Base-by-base conservation (phyloP, 2,797 vertebrate species). In the Arrhamphus sclerolepis region DNA sequence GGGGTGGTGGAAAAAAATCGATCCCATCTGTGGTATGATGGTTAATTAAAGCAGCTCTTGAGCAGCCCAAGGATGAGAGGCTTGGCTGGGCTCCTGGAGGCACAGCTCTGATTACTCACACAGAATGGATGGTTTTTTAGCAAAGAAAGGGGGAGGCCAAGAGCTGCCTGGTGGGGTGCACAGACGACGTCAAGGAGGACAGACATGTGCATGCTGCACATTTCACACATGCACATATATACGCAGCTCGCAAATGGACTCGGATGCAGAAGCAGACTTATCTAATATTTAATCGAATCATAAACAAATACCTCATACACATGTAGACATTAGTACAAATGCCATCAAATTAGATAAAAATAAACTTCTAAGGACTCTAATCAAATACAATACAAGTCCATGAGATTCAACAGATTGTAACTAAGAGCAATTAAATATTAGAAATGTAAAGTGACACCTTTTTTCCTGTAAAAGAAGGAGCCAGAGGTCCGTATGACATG, bases 21-120 rank as follows among this genome's bases (percentile, higher is more conserved):
- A 98, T 98, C 97, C 96, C 96, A 99, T 99, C 97, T 99, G 97
- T 95, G 95, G 95, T 96, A 97, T 97, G 97, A 98, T 98, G 96
- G 97, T 98, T 98, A 99, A 99, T 98, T 99, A 98, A 98, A 97
- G 96, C 96, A 96, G 95, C 96, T 97, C 96, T 98, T 95, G 94
- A 98, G 93, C 91, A 93, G 95, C 94, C 95, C 94, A 93, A 95
- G 95, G 96, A 96, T 95, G 95, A 98, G 97, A 96, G 96, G 94
- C 94, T 95, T 94, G 95, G 96, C 95, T 95, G 95, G 94, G 95
- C 95, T 97, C 95, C 95, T 97, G 96, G 96, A 97, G 95, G 94
- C 91, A 89, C 86, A 87, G 90, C 90, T 91, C 96, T 98, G 97
- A 99, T 99, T 98, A 98, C 96, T 95, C 94, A 93, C 94, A 94